phyloP scores from a whole-genome alignment of 1,140 invertebrate genomes.

The Calycopis cecrops region DNA sequence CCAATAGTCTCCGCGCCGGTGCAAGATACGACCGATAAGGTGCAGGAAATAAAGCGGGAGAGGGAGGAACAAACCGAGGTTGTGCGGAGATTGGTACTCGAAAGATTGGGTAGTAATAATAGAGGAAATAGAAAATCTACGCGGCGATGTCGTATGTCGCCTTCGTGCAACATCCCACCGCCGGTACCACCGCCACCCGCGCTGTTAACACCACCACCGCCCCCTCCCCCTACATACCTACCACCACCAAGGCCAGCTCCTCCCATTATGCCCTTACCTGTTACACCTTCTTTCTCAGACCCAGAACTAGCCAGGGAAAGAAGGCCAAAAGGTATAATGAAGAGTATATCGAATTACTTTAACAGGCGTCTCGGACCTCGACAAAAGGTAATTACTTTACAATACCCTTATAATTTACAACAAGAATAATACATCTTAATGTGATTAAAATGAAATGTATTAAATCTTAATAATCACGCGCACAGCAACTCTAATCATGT shows the following conservation, averaged over 20 bases:
- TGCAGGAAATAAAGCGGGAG: slow-evolving; percentile 55
- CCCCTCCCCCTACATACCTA: slow-evolving; percentile 21
- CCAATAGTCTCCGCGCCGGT: slow-evolving; percentile 34
- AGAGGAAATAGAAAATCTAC: slow-evolving; percentile 33
- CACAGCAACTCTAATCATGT: not conserved
- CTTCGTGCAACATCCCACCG: slow-evolving; percentile 30
- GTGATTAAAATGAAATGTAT: not conserved
- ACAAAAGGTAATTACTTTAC: slow-evolving; percentile 56
- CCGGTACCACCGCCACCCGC: slow-evolving; percentile 33
- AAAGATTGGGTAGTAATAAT: slow-evolving; percentile 43
- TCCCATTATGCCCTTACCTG: slow-evolving; percentile 38
- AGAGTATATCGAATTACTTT: slow-evolving; percentile 89
- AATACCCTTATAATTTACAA: slow-evolving; percentile 11
- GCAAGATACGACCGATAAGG: slow-evolving; percentile 44
- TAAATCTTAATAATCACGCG: not conserved
- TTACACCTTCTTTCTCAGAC: slow-evolving; percentile 73
- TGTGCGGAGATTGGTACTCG: slow-evolving; percentile 49
- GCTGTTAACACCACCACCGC: slow-evolving; percentile 23
- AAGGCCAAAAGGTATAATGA: slow-evolving; percentile 88
- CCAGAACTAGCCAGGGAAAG: slow-evolving; percentile 75
- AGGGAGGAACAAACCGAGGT: slow-evolving; percentile 60
- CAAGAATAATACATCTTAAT: not conserved
- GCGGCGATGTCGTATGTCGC: slow-evolving; percentile 33
- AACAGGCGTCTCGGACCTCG: slow-evolving; percentile 58
- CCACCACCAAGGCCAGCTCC: slow-evolving; percentile 38